Percentiles rank a stretch among this genome's conserved stretches.
These are phyloP conservation scores for Lymantria monacha DNA, from an alignment of 2,888 invertebrate genomes.

Conservation along the genomic window DNA sequence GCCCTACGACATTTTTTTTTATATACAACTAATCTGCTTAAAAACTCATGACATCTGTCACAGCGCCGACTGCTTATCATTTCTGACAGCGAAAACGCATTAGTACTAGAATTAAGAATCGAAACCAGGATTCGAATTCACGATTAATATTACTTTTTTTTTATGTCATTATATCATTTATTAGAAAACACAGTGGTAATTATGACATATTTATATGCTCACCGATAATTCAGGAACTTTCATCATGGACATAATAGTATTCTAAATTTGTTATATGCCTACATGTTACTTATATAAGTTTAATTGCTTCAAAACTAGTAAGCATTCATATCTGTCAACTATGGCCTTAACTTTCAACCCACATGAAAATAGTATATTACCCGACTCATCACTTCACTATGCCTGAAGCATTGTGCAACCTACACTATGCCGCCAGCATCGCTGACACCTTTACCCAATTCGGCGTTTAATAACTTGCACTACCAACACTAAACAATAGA, in stretches of 20 bases:
- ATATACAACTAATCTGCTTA: too few relatives aligned
- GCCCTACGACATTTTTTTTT: too few relatives aligned
- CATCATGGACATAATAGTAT: neutral
- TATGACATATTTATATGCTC: too few relatives aligned
- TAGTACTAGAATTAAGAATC: too few relatives aligned
- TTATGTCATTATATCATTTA: too few relatives aligned
- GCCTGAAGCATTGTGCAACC: constrained; percentile 64
- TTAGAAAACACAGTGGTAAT: too few relatives aligned
- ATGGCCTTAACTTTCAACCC: constrained; percentile 70
- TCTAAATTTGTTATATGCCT: neutral
- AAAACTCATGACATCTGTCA: too few relatives aligned
- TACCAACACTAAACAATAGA: constrained; percentile 65
- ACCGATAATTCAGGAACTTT: neutral
- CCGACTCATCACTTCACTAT: constrained; percentile 61
- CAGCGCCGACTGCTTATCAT: too few relatives aligned
- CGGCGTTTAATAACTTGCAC: constrained; percentile 64
- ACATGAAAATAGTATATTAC: constrained; percentile 53
- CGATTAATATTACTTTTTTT: too few relatives aligned
- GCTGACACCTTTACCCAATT: constrained; percentile 72
- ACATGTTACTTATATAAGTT: neutral
- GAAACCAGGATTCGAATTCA: too few relatives aligned
- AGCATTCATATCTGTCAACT: constrained; percentile 59
- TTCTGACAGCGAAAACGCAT: too few relatives aligned
- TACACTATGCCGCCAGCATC: constrained; percentile 47
- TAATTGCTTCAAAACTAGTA: neutral